Conservation (phyloP, 2,888 invertebrate genomes). For the Falcaria lacertinaria region DNA sequence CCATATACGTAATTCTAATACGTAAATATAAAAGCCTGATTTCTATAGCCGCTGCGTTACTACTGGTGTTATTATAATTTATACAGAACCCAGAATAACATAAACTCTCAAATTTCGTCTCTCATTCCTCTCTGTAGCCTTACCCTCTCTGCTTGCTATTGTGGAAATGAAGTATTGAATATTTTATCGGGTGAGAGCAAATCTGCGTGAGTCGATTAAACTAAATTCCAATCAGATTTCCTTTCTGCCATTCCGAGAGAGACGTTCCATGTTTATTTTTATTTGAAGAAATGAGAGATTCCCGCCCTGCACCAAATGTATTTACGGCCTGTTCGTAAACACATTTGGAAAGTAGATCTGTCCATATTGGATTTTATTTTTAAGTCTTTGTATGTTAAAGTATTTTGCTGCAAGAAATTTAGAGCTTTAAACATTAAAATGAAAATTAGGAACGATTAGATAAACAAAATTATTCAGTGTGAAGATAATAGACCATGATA, state of each 20-base stretch:
- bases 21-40: too few species aligned
- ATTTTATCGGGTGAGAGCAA: slow-evolving; percentile 30
- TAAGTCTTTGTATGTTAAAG: background rate
- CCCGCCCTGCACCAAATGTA: background rate
- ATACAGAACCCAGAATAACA: too few species aligned
- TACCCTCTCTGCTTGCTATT: background rate
- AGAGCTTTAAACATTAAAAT: too few species aligned
- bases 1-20: too few species aligned
- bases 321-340: background rate
- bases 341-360: background rate
- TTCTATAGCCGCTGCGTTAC: too few species aligned
- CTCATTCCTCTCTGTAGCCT: background rate
- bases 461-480: too few species aligned
- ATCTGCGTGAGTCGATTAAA: slow-evolving; percentile 33
- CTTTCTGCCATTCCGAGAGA: background rate
- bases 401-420: background rate
- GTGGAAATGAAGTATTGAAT: slow-evolving; percentile 33
- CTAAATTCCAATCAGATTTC: slow-evolving; percentile 14
- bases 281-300: background rate
- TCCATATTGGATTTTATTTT: background rate
- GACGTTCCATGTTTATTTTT: background rate
- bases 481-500: too few species aligned
- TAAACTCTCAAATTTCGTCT: too few species aligned
- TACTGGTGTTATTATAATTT: too few species aligned
- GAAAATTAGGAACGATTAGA: too few species aligned